A percentile compares a stretch with the other conserved stretches of the same genome.
phyloP scores from a whole-genome alignment of 1,140 invertebrate genomes.

The Camponotus pennsylvanicus region DNA sequence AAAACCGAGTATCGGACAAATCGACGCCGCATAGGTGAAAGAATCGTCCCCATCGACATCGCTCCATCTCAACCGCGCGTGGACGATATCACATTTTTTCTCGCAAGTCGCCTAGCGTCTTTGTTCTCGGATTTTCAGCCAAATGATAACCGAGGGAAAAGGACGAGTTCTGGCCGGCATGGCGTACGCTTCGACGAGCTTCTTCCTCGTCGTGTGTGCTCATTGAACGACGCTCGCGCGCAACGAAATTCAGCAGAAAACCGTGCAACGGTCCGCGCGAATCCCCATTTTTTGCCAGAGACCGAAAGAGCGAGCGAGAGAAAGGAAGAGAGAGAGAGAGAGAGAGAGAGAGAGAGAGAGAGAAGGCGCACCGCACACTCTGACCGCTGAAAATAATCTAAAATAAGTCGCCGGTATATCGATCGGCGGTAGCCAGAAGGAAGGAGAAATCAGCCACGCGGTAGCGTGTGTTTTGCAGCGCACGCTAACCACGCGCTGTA shows the following conservation, averaged over 20 bases:
- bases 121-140: conserved; percentile 62
- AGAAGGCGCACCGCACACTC: conserved; percentile 53
- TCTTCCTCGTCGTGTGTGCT: conserved; percentile 65
- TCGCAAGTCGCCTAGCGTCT: conserved; percentile 47
- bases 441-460: conserved; percentile 67
- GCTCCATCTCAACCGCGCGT: not conserved
- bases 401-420: conserved; percentile 80
- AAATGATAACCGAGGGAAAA: conserved; percentile 55
- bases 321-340: not conserved
- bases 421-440: conserved; percentile 74
- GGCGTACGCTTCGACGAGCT: conserved; percentile 70
- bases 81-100: conserved; percentile 14
- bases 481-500: conserved; percentile 59
- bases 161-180: conserved; percentile 46
- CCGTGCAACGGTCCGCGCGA: conserved; percentile 73
- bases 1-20: not conserved
- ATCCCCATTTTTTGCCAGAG: conserved; percentile 71
- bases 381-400: conserved; percentile 78
- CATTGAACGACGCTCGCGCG: conserved; percentile 68
- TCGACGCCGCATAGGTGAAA: not conserved
- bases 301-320: conserved; percentile 52
- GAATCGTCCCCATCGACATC: not conserved
- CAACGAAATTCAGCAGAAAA: conserved; percentile 74
- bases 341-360: not conserved
- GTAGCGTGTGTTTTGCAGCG: conserved; percentile 68